These are phyloP conservation scores for human DNA, from an alignment of 2,113 vertebrate genomes.

Conservation along the genomic window GRCh38 chrX:22776001-22776500, in stretches of 20 bases:
- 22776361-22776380: neutral
- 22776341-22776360: constrained; percentile 17
- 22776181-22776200: neutral
- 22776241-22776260: neutral
- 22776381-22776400: neutral
- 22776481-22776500: neutral
- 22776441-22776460: neutral
- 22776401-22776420: neutral
- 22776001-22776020: constrained; percentile 7
- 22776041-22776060: neutral
- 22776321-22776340: neutral
- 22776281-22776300: neutral
- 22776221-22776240: neutral
- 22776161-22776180: neutral
- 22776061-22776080: neutral
- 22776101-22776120: neutral
- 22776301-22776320: neutral
- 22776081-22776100: neutral
- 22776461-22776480: neutral
- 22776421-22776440: neutral
- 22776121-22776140: neutral
- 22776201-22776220: neutral
- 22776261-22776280: neutral
- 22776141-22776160: neutral
- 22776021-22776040: neutral